Evolutionary conservation across 1,140 invertebrate genomes (phyloP).

Genomic region (Pantala flavescens): DNA sequence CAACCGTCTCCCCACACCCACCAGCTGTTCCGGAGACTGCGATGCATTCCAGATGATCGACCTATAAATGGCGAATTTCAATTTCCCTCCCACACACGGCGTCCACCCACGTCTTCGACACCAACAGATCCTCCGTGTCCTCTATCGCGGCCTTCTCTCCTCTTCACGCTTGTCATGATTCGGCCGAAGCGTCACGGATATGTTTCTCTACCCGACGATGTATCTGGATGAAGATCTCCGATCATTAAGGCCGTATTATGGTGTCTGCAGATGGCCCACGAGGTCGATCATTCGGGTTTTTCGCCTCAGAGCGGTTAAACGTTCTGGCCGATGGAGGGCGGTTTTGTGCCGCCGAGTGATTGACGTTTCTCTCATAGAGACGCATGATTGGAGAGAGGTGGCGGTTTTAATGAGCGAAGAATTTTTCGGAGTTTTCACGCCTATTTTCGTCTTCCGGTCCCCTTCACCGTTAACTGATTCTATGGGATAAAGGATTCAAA

Average conservation of each 20-base stretch:
- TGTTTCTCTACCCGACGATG: background rate
- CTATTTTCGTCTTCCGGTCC: too few species aligned
- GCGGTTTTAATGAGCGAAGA: too few species aligned
- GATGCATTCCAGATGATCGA: background rate
- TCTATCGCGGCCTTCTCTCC: background rate
- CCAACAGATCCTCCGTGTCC: background rate
- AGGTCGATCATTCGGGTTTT: too few species aligned
- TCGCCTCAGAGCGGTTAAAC: too few species aligned
- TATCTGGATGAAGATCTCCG: background rate
- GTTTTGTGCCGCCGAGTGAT: too few species aligned
- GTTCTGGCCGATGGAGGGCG: too few species aligned
- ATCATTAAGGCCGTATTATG: background rate
- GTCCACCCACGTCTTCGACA: background rate
- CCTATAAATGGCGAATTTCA: conserved; percentile 6
- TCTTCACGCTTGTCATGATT: background rate
- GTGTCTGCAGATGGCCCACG: background rate
- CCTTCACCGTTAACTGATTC: too few species aligned
- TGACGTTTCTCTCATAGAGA: too few species aligned
- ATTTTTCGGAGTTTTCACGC: too few species aligned
- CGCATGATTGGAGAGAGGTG: too few species aligned
- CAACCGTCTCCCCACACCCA: background rate
- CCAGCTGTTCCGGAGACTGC: background rate
- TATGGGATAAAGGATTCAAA: too few species aligned
- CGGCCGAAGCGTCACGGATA: background rate
- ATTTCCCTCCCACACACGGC: background rate